These are phyloP conservation scores for Plodia interpunctella DNA, from an alignment of 1,140 invertebrate species.

Conservation along the genomic window DNA sequence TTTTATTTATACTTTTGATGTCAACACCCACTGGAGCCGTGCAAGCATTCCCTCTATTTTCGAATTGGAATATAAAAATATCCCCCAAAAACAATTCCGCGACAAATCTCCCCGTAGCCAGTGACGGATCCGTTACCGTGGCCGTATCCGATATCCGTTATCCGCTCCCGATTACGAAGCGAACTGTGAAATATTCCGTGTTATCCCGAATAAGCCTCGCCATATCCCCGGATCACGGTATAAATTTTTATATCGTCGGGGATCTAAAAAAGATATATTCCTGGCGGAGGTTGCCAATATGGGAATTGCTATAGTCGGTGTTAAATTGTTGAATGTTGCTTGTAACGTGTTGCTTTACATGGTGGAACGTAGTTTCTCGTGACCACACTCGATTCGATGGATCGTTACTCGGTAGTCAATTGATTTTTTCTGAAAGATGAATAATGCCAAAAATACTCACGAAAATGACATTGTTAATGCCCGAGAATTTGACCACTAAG, in stretches of 20 bases:
- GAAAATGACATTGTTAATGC: too few relatives aligned
- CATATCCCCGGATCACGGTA: conserved; percentile 36
- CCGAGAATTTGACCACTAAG: too few relatives aligned
- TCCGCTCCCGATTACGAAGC: conserved; percentile 17
- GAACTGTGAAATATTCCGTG: conserved; percentile 38
- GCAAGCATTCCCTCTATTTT: too few relatives aligned
- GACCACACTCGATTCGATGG: too few relatives aligned
- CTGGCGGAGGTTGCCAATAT: not conserved
- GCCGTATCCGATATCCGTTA: conserved; percentile 25
- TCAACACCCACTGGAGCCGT: too few relatives aligned
- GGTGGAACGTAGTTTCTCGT: too few relatives aligned
- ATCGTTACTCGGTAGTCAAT: too few relatives aligned
- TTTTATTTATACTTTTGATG: too few relatives aligned
- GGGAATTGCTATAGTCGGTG: not conserved
- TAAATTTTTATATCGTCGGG: conserved; percentile 41
- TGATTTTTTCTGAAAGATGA: too few relatives aligned
- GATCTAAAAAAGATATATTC: conserved; percentile 29
- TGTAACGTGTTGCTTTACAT: not conserved
- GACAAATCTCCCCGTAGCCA: conserved; percentile 21
- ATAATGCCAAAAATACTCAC: too few relatives aligned
- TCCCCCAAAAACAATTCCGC: conserved; percentile 21
- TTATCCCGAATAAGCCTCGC: conserved; percentile 31
- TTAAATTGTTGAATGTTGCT: not conserved
- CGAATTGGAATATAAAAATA: too few relatives aligned
- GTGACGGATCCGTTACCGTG: conserved; percentile 9